Conservation (phyloP, 2,888 invertebrate genomes). For the Rhogogaster chlorosoma region DNA sequence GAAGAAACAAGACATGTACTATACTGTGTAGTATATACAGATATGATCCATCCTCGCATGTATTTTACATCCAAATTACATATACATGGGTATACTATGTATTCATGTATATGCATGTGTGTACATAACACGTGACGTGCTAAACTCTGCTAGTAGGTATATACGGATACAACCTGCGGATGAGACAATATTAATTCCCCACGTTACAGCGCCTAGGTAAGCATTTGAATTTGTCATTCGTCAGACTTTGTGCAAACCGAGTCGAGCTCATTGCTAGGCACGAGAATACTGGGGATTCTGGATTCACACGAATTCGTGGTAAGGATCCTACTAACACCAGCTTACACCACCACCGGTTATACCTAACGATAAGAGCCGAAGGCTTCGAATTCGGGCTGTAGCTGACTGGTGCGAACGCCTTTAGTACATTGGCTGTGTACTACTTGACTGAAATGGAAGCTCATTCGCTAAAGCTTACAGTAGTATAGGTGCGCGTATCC, state of each 20-base stretch:
- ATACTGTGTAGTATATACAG: not conserved
- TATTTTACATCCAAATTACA: not conserved
- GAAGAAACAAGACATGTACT: not conserved
- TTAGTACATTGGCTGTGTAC: slow-evolving; percentile 15
- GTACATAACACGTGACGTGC: slow-evolving; percentile 7
- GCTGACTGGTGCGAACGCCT: slow-evolving; percentile 16
- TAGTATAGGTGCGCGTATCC: slow-evolving; percentile 25
- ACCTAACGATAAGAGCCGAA: slow-evolving; percentile 2
- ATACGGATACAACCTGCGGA: not conserved
- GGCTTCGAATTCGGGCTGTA: not conserved
- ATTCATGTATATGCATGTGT: slow-evolving; percentile 26
- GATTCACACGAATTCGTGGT: slow-evolving; percentile 24
- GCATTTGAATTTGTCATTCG: slow-evolving; percentile 48
- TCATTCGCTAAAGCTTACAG: slow-evolving; percentile 16
- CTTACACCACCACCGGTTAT: not conserved
- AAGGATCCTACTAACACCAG: slow-evolving; percentile 14
- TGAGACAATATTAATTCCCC: slow-evolving; percentile 40
- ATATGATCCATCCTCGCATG: not conserved
- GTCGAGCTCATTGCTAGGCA: slow-evolving; percentile 27
- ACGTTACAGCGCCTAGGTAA: slow-evolving; percentile 44
- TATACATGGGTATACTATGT: slow-evolving; percentile 13
- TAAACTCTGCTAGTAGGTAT: not conserved
- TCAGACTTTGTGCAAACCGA: slow-evolving; percentile 47
- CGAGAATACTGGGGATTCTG: slow-evolving; percentile 12
- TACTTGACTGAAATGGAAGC: slow-evolving; percentile 22